Evolutionary conservation across 2,888 invertebrate genomes (phyloP), one percentile per base, ranked within the genome.

Genomic region (Pollenia angustigena): DNA sequence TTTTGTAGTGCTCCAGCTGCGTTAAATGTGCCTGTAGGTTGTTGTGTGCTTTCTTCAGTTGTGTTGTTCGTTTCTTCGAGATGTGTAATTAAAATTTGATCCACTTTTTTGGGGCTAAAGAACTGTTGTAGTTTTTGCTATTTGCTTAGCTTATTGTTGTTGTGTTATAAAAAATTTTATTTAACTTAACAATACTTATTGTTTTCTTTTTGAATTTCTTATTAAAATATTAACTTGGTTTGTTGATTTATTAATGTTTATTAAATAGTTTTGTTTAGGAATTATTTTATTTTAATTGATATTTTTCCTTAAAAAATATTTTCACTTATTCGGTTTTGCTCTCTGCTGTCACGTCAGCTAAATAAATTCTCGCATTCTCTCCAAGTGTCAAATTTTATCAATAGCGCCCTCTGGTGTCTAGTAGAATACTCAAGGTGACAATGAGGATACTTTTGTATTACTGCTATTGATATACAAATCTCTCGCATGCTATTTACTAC

Each of bases 311-410:
- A 52, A 11, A 46, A 81, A 72, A 80, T 68, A 85, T 85, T 85
- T 85, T 80, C 79, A 79, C 79, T 79, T 74, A 74, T 74, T 68
- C 9, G 18, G 18, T 46, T 62, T 60, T 46, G 9, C 84, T 79
- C 84, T 84, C 84, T 48, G 76, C 75, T 83, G 83, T 83, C 84
- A 84, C 84, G 84, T 84, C 84, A 84, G 58, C 84, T 84, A 79
- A 79, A 78, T 66, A 83, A 76, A 58, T 72, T 76, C 76, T 82
- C 76, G 52, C 42, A n/a, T 50, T 82, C 71, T 66, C 54, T 64
- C 0, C 32, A 72, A 58, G 11, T 74, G 56, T 58, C 81, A 81
- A 66, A 58, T 14, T 3, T 11, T 1, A 14, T 4, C 1, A 48
- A 50, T 4, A 50, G n/a, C 40, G 50, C 60, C 23, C 58, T 69